These are phyloP conservation scores for Tenthredo livida DNA, from an alignment of 2,888 invertebrate genomes.

Conservation along the genomic window DNA sequence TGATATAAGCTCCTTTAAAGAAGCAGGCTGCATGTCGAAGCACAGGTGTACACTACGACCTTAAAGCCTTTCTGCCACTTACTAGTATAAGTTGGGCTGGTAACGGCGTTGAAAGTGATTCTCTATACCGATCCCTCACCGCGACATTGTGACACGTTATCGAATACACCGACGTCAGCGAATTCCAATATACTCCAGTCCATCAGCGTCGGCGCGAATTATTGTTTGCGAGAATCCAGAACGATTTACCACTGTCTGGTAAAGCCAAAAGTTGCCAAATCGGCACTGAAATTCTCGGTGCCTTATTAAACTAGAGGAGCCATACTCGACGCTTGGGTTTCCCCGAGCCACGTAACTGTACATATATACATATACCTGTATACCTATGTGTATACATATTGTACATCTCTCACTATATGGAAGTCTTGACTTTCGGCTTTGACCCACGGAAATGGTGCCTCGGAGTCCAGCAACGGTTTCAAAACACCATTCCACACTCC, in stretches of 20 bases:
- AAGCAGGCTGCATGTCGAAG: conserved; percentile 39
- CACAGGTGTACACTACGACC: conserved; percentile 26
- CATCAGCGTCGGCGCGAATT: background rate
- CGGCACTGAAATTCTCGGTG: conserved; percentile 23
- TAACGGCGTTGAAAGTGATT: conserved; percentile 41
- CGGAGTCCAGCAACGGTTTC: conserved; percentile 8
- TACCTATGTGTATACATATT: background rate
- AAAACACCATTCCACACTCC: background rate
- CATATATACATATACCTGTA: background rate
- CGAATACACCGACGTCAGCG: conserved; percentile 30
- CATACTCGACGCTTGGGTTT: background rate
- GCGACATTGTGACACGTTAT: conserved; percentile 48
- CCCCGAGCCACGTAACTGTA: conserved; percentile 43
- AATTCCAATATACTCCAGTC: conserved; percentile 18
- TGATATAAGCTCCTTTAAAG: conserved; percentile 56
- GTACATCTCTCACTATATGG: background rate
- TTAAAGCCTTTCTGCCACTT: conserved; percentile 27
- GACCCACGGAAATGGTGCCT: conserved; percentile 42
- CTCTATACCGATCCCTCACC: conserved; percentile 48
- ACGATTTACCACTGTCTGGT: conserved; percentile 19
- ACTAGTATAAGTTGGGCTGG: conserved; percentile 36
- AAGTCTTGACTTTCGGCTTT: conserved; percentile 28
- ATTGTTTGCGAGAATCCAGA: background rate
- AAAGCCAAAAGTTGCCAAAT: conserved; percentile 31
- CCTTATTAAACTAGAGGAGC: background rate